A percentile compares a stretch with the other conserved stretches of the same genome.
Conservation (phyloP, 2,888 invertebrate species). For the Agrypnus murinus region DNA sequence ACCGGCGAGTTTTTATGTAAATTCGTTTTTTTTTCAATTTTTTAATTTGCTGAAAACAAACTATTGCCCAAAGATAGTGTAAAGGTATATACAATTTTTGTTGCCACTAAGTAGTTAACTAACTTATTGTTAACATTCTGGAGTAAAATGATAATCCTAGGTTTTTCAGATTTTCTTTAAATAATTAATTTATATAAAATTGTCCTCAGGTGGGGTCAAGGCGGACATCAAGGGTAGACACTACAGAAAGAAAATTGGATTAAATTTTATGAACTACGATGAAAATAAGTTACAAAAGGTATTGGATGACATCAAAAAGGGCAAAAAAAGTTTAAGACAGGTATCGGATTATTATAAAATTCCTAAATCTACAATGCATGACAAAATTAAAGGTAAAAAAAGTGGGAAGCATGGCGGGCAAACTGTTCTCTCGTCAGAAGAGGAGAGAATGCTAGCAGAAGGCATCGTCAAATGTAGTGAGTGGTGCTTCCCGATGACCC, state of each 20-base stretch:
- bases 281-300: conserved; percentile 7
- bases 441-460: conserved; percentile 15
- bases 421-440: conserved; percentile 13
- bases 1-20: background rate
- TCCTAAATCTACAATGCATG: conserved; percentile 13
- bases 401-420: conserved; percentile 5
- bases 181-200: too few relatives aligned
- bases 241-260: conserved; percentile 13
- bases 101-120: background rate
- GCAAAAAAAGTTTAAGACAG: background rate
- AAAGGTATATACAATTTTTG: background rate
- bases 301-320: conserved; percentile 18
- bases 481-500: conserved; percentile 20
- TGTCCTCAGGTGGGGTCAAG: background rate
- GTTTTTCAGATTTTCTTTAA: too few relatives aligned
- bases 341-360: conserved; percentile 3
- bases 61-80: background rate
- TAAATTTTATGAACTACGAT: conserved; percentile 8
- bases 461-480: conserved; percentile 2
- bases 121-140: background rate
- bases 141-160: background rate
- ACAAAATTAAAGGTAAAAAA: conserved; percentile 19
- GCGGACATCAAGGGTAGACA: conserved; percentile 10
- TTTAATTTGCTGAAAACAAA: background rate
- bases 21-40: background rate